A percentile compares a stretch with the other conserved stretches of the same genome.
phyloP scores from a whole-genome alignment of 2,888 invertebrate genomes.

The Erebia ligea region DNA sequence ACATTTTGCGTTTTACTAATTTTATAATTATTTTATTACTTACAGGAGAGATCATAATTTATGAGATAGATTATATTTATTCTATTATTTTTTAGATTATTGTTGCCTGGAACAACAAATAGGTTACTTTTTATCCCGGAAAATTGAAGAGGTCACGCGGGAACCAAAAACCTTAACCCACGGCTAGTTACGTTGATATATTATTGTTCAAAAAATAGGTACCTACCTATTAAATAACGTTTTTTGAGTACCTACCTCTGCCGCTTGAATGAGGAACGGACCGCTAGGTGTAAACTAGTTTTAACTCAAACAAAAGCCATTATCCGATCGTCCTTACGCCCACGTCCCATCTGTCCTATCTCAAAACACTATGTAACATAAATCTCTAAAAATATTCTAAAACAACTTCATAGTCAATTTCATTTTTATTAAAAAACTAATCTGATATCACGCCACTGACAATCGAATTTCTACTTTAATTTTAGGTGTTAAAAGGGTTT shows the following conservation, averaged over 20 bases:
- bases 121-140: no score
- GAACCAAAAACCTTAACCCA: no score
- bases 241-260: background rate
- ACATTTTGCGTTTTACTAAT: no score
- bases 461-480: constrained; percentile 43
- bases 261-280: background rate
- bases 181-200: no score
- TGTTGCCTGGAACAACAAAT: no score
- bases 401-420: constrained; percentile 62
- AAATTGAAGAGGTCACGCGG: no score
- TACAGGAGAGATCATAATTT: no score
- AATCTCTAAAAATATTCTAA: constrained; percentile 56
- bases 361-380: constrained; percentile 63
- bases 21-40: no score
- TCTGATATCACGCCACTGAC: constrained; percentile 14
- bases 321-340: constrained; percentile 62
- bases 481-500: constrained; percentile 24
- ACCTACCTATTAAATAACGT: no score
- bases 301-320: constrained; percentile 6
- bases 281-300: background rate
- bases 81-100: no score
- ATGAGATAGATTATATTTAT: no score
- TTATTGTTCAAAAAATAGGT: no score
- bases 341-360: constrained; percentile 72
- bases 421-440: constrained; percentile 40